These are phyloP conservation scores for Drosophila ficusphila DNA, from an alignment of 1,140 invertebrate genomes.

Conservation along the genomic window DNA sequence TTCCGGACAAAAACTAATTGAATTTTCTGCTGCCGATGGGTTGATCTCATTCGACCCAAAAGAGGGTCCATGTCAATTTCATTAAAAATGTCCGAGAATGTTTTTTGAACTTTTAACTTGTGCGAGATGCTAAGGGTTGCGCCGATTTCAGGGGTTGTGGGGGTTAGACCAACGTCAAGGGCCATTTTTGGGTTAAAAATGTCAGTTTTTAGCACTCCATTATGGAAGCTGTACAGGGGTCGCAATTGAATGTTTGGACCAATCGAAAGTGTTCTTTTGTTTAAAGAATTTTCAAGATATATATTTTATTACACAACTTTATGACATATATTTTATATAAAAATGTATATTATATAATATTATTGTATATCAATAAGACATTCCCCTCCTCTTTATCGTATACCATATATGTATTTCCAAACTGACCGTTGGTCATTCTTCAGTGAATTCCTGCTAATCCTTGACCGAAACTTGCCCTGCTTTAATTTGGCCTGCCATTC, in stretches of 20 bases:
- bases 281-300: too few relatives aligned
- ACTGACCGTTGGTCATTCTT: slow-evolving; percentile 39
- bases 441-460: slow-evolving; percentile 25
- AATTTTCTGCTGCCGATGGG: slow-evolving; percentile 42
- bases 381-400: not conserved
- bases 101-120: slow-evolving; percentile 55
- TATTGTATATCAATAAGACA: too few relatives aligned
- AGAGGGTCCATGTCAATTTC: slow-evolving; percentile 35
- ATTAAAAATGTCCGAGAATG: slow-evolving; percentile 65
- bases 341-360: not conserved
- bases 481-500: slow-evolving; percentile 30
- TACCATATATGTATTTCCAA: not conserved
- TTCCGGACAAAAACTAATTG: slow-evolving; percentile 70
- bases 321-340: not conserved
- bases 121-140: slow-evolving; percentile 39
- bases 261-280: slow-evolving; percentile 14
- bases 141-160: not conserved
- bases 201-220: slow-evolving; percentile 49
- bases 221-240: slow-evolving; percentile 29
- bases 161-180: slow-evolving; percentile 26
- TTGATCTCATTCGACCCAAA: slow-evolving; percentile 4
- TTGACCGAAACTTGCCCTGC: slow-evolving; percentile 37
- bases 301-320: too few relatives aligned
- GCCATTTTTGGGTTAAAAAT: slow-evolving; percentile 69
- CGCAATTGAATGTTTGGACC: slow-evolving; percentile 36